Base-by-base conservation (phyloP, 2,888 invertebrate species). In the Nomada flava region DNA sequence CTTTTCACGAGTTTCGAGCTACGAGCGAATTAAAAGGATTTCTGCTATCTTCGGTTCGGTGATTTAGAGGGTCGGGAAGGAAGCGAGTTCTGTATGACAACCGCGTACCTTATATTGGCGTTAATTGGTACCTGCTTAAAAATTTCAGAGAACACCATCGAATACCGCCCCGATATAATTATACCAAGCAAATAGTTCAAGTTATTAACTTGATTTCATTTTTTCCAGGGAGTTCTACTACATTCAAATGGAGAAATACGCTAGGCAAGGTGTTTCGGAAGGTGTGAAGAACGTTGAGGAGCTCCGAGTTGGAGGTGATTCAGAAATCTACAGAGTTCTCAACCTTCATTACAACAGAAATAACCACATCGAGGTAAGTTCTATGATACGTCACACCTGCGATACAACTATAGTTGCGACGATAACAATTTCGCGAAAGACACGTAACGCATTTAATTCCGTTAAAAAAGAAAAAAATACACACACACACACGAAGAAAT, bases 201-300 rank as follows among this genome's bases (percentile, higher is more conserved):
- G 20, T n/a, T n/a, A 10, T 36, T 36, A 26, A n/a, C 9, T 26
- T 0, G n/a, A 36, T 44, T 52, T 29, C 64, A 55, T 2, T 52
- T 59, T 63, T 95, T 95, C 68, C 96, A 99, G 99, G 95, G 99
- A 99, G 95, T 99, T 99, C 96, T 99, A 98, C 96, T 99, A 99
- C 95, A 99, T 99, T 94, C 99, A 99, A 95, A 99, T 99, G 99
- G 99, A 99, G 95, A 99, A 99, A 95, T 99, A 99, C 95, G 99
- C 99, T 85, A 96, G 99, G 90, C 99, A 99, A 94, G 98, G 99
- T 67, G 97, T 99, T 91, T 98, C 98, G 90, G 99, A 99, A 95
- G 99, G 99, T 84, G 96, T 98, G 91, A 98, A 98, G 94, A 96
- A 96, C 92, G 96, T 97, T 26, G 99, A 99, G 88, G 99, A 99